Evolutionary conservation across 2,888 invertebrate genomes (phyloP).

Genomic region (Itoplectis maculator): DNA sequence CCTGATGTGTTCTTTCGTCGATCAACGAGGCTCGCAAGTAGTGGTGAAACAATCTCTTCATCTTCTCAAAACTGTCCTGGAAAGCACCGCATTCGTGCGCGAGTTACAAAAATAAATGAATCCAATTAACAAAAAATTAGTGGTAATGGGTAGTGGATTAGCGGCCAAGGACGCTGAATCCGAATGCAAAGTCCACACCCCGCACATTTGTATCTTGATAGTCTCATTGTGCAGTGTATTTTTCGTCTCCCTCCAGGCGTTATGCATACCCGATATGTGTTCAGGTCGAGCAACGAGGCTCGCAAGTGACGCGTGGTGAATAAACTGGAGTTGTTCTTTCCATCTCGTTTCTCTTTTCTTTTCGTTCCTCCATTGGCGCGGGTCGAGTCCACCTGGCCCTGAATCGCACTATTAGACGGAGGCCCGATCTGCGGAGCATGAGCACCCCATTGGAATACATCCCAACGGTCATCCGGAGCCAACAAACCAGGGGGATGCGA

Average conservation of each 20-base stretch:
- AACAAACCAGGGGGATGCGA: constrained; percentile 55
- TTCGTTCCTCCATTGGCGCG: constrained; percentile 15
- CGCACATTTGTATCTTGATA: no score
- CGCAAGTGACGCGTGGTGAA: constrained; percentile 55
- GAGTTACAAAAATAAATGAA: no score
- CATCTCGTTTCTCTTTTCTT: constrained; percentile 5
- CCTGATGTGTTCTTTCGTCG: constrained; percentile 32
- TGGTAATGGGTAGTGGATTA: no score
- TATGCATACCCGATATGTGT: constrained; percentile 36
- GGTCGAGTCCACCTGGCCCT: constrained; percentile 62
- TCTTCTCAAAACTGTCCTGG: no score
- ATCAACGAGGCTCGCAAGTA: constrained; percentile 42
- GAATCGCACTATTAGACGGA: constrained; percentile 29
- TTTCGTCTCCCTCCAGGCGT: no score
- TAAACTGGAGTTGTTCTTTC: constrained; percentile 1
- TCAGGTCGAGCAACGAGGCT: constrained; percentile 8
- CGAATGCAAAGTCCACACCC: no score
- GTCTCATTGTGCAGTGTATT: no score
- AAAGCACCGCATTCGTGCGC: no score
- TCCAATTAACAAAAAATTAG: no score
- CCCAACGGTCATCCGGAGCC: constrained; percentile 69
- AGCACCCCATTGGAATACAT: constrained; percentile 53
- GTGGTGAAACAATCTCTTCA: no score
- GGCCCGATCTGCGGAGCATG: constrained; percentile 22
- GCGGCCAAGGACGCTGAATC: no score